These are phyloP conservation scores for Polypedilum pembai DNA, from an alignment of 1,140 invertebrate genomes.

Conservation along the genomic window DNA sequence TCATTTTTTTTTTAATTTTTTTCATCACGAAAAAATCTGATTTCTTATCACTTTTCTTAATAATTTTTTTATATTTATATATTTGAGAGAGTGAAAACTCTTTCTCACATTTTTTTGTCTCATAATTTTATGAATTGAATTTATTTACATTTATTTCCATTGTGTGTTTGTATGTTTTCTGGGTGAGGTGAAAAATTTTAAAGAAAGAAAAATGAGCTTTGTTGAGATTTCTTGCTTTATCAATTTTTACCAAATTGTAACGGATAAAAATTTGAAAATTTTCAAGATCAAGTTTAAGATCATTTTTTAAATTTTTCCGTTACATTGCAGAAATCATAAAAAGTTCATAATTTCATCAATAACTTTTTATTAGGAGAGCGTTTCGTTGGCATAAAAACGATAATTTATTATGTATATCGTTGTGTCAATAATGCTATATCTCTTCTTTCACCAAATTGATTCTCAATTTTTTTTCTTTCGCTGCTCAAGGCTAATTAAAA, in stretches of 20 bases:
- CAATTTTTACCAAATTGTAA: too few species aligned
- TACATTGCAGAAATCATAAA: neutral
- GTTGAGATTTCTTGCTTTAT: too few species aligned
- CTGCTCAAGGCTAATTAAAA: too few species aligned
- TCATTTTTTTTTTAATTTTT: constrained; percentile 6
- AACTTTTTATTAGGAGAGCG: neutral
- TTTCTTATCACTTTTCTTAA: constrained; percentile 12
- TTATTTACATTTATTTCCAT: neutral
- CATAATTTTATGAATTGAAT: neutral
- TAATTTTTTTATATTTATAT: constrained; percentile 10
- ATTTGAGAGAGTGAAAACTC: neutral
- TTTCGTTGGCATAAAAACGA: constrained; percentile 17
- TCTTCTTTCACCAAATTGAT: too few species aligned
- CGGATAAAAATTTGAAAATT: too few species aligned
- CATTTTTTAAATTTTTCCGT: too few species aligned
- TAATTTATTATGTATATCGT: neutral
- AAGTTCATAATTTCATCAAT: constrained; percentile 14
- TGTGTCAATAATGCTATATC: neutral
- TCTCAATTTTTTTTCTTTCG: too few species aligned
- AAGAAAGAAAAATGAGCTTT: too few species aligned
- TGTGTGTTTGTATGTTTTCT: too few species aligned
- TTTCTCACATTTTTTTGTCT: neutral
- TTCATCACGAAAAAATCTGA: constrained; percentile 17
- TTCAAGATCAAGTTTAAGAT: too few species aligned
- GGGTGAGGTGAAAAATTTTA: too few species aligned